Evolutionary conservation across 1,140 invertebrate species (phyloP).

Genomic region (Caerostris darwini): DNA sequence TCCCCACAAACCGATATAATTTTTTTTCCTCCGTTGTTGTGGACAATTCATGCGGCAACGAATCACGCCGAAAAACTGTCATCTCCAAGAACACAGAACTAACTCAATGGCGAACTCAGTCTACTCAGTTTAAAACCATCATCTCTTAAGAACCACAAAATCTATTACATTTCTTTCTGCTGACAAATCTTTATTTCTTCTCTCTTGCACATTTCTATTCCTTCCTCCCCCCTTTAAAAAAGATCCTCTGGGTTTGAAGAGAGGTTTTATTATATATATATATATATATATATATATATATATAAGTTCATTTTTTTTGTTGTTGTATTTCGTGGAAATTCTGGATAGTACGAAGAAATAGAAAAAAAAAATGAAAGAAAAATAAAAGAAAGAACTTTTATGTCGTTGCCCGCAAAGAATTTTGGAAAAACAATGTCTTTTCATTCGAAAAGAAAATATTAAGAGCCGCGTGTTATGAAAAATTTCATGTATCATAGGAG

Average conservation of each 20-base stretch:
- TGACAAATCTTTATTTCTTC: constrained; percentile 62
- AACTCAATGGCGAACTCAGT: constrained; percentile 55
- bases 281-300: not conserved
- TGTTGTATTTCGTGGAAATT: not conserved
- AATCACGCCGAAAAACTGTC: constrained; percentile 47
- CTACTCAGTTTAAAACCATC: constrained; percentile 72
- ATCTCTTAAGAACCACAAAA: constrained; percentile 76
- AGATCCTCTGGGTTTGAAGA: not conserved
- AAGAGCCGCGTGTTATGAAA: not conserved
- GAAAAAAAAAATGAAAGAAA: not conserved
- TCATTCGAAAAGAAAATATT: constrained; percentile 1
- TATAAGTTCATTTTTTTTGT: constrained; percentile 24
- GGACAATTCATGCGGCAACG: constrained; percentile 10
- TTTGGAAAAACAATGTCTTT: constrained; percentile 11
- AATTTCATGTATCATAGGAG: constrained; percentile 39
- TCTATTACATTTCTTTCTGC: constrained; percentile 71
- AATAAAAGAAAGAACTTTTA: not conserved
- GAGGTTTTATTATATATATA: constrained; percentile 60
- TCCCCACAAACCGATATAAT: constrained; percentile 32
- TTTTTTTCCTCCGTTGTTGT: not conserved
- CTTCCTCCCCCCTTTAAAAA: not conserved
- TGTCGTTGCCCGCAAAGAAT: not conserved
- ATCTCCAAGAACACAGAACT: constrained; percentile 61
- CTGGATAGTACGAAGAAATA: not conserved
- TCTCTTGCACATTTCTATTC: not conserved